Evolutionary conservation across 2,797 vertebrate genomes (phyloP).

Genomic region (Eurystomus glaucurus): DNA sequence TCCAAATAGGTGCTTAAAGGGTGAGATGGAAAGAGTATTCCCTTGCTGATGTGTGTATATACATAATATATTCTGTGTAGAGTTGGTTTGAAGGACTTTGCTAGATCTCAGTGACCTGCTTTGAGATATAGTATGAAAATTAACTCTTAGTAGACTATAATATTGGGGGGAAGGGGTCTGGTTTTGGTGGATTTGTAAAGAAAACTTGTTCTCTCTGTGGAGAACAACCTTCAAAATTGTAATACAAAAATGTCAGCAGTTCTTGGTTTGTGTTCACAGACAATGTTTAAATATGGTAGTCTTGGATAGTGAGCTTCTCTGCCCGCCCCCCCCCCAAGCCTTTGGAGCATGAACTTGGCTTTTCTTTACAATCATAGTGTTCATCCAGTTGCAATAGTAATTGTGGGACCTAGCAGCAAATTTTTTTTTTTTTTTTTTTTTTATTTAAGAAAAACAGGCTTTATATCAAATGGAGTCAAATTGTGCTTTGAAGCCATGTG

Average conservation of each 20-base stretch:
- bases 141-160: neutral
- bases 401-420: neutral
- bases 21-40: neutral
- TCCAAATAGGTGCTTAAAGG: neutral
- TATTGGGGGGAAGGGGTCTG: accelerated
- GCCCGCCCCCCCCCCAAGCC: too few relatives aligned
- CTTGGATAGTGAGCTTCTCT: neutral
- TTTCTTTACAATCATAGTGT: neutral
- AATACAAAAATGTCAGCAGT: neutral
- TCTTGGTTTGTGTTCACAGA: neutral
- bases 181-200: neutral
- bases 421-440: neutral
- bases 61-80: accelerated
- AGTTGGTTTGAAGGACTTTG: neutral
- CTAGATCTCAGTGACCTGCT: neutral
- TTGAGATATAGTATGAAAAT: neutral
- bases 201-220: neutral
- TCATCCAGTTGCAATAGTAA: neutral
- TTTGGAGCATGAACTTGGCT: neutral
- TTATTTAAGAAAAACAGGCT: neutral
- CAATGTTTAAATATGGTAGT: neutral
- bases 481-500: neutral
- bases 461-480: neutral
- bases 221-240: neutral
- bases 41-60: neutral